Base-by-base conservation (phyloP, 2,113 vertebrate species). In the Penelope pileata region DNA sequence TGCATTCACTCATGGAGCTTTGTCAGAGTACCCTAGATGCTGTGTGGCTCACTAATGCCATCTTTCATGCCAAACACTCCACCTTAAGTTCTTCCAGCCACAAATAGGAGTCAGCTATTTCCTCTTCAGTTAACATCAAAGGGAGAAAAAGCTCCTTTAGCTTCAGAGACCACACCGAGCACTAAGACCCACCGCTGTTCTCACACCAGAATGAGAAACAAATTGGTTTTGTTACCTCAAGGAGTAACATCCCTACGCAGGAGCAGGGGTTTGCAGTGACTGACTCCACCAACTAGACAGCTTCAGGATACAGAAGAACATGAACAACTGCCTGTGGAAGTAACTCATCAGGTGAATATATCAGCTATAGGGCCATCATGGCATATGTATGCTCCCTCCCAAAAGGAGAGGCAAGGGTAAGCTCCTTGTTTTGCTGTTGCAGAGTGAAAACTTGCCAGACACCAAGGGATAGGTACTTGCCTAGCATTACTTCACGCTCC, bases 221-320 rank as follows among this genome's bases (percentile, higher is more conserved):
- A 91, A 47, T 29, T 58, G 36, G 58, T 17, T n/a, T 43, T 40
- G 17, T 48, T 60, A 60, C 32, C 59, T 80, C 50, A n/a, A 54
- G 19, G 40, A 79, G 30, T 11, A 68, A 73, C 2, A 0, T 24
- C 5, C 14, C 18, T 2, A 1, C 1, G 36, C 8, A 95, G 24
- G 18, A 64, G 48, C 30, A 15, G 2, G 43, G 69, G 84, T 56
- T 73, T 26, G 24, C 62, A 63, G 56, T 18, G 34, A 75, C 1
- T 62, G 27, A 77, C 7, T 69, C 58, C 75, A 86, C 34, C 43
- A 53, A 59, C n/a, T 2, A 59, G 42, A 30, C 3, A 53, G 38
- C 68, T 88, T 54, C 7, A 40, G 40, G 32, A 73, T 34, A 88
- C 12, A 4, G 7, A 72, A 72, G 22, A 3, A 2, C 27, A 64